Evolutionary conservation across 2,888 invertebrate genomes (phyloP).

Genomic region (Hypercompe scribonia): DNA sequence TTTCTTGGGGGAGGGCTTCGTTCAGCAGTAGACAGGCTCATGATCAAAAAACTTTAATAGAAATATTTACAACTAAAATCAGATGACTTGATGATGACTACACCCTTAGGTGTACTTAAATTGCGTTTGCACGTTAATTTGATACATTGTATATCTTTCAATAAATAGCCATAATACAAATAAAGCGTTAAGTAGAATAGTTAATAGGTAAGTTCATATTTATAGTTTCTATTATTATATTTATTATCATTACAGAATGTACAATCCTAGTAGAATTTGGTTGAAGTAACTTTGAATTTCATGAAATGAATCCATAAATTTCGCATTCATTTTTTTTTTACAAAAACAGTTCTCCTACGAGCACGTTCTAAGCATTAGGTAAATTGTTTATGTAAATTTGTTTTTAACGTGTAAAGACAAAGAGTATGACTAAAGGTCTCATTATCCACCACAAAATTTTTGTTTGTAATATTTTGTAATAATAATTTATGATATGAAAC

Average conservation of each 20-base stretch:
- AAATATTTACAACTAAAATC: no score
- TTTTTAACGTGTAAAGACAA: background rate
- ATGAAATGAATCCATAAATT: background rate
- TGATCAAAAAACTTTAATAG: no score
- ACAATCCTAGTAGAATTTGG: background rate
- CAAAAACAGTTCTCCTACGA: background rate
- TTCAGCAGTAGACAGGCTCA: no score
- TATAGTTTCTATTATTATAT: background rate
- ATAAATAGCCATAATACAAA: background rate
- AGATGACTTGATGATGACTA: no score
- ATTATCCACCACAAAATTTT: no score
- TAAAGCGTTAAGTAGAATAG: background rate
- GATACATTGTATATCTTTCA: background rate
- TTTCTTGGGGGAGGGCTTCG: no score
- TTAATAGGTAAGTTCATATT: no score
- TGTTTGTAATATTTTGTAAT: no score
- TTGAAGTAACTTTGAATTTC: background rate
- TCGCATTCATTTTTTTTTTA: background rate
- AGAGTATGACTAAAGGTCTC: no score
- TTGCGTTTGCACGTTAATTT: no score
- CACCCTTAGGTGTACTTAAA: no score
- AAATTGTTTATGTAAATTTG: background rate
- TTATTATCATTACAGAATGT: background rate
- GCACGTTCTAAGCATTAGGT: background rate
- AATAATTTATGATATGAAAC: background rate